Percentiles rank a stretch among this genome's conserved stretches.
phyloP scores from a whole-genome alignment of 2,888 invertebrate genomes.

The Aelia acuminata region DNA sequence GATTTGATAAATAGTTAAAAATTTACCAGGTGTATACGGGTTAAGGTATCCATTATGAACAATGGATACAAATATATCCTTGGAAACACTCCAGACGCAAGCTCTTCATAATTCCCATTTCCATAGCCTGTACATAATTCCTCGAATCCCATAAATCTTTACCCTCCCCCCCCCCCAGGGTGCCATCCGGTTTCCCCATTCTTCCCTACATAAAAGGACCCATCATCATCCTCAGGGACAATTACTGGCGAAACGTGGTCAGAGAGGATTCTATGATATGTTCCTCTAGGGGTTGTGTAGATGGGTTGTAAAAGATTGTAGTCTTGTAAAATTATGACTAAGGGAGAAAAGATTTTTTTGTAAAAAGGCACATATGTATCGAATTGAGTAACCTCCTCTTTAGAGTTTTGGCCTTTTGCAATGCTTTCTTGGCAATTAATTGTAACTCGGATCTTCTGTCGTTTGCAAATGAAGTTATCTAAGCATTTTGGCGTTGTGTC shows the following conservation, averaged over 20 bases:
- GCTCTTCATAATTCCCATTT: background rate
- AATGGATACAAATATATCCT: background rate
- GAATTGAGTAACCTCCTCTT: no score
- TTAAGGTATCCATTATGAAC: no score
- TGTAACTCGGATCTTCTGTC: no score
- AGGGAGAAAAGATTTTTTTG: background rate
- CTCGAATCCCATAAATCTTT: background rate
- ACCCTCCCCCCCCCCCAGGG: background rate
- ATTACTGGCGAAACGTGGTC: constrained; percentile 2
- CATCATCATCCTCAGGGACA: constrained; percentile 7
- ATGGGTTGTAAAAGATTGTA: background rate
- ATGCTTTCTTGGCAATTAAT: no score
- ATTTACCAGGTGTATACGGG: no score
- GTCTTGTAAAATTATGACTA: background rate
- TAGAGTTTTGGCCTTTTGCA: no score
- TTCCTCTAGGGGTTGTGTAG: background rate
- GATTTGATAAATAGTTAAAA: no score
- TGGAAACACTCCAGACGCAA: background rate
- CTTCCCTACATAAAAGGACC: constrained; percentile 6
- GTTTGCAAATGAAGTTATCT: no score
- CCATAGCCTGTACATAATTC: background rate
- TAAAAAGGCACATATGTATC: no score
- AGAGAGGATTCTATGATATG: background rate
- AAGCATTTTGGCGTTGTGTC: no score
- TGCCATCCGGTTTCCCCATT: background rate